Evolutionary conservation across 2,888 invertebrate genomes (phyloP), one percentile per base, ranked within the genome.

Genomic region (Desoria tigrina): DNA sequence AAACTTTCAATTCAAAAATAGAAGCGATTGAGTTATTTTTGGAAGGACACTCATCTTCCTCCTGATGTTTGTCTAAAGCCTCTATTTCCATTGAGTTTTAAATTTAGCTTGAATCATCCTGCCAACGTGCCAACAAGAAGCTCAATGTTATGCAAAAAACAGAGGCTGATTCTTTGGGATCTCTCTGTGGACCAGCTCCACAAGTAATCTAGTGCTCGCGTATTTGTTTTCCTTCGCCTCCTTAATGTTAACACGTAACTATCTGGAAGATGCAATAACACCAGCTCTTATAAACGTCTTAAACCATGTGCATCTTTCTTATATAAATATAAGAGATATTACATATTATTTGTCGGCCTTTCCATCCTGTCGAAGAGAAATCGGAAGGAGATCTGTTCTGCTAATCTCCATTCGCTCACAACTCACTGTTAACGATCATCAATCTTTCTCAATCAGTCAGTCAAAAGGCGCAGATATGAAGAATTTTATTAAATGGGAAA

Each of bases 11-110:
- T 7, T 21, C 65, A 65, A 53, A 65, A 65, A 65, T 65, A 65
- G 65, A 65, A 45, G 9, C 23, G 26, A 60, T 42, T 37, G 26
- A 54, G 42, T 27, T 65, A 65, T 65, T 65, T 65, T 55, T 49
- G 60, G 65, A 65, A 60, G 49, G 65, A 54, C 56, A 49, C 60
- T 55, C 45, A 42, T 45, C 42, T 32, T 27, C 24, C 53, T 26
- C 49, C 55, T 50, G 45, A 42, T 49, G 51, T 63, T 63, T 56
- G 32, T 57, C 28, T 53, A 27, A 49, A 6, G 14, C 21, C 26
- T 51, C 18, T 51, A 24, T 6, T 26, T 21, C 51, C 24, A 51
- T 26, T 21, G 6, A 18, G 21, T 51, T 26, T 51, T 51, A 51
- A 16, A 51, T 51, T 51, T 51, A 51, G 24, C 14, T 24, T 51